A percentile compares a stretch with the other conserved stretches of the same genome.
phyloP scores from a whole-genome alignment of 2,113 vertebrate genomes.

The Lontra canadensis region DNA sequence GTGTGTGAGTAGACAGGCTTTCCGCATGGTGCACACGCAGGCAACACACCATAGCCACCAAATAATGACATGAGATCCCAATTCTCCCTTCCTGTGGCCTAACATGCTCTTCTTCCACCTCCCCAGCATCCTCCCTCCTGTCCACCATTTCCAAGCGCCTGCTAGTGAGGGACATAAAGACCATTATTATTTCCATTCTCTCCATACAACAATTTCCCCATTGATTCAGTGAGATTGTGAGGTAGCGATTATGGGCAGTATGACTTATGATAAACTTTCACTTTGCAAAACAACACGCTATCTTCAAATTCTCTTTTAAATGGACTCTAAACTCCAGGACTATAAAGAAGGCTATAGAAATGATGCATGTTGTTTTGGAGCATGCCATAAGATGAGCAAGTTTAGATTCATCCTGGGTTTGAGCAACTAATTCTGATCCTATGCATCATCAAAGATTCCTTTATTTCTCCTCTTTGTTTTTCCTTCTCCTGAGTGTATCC shows the following conservation, averaged over 20 bases:
- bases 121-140: neutral
- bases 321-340: neutral
- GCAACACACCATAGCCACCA: neutral
- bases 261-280: conserved; percentile 17
- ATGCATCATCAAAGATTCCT: conserved; percentile 68
- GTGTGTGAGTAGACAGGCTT: neutral
- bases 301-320: conserved; percentile 3
- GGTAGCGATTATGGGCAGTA: neutral
- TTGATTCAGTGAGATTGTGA: conserved; percentile 19
- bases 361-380: neutral
- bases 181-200: neutral
- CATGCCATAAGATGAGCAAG: conserved; percentile 38
- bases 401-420: conserved; percentile 62
- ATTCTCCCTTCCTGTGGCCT: neutral
- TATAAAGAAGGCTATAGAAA: neutral
- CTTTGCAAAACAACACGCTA: neutral
- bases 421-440: conserved; percentile 55
- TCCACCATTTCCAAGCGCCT: neutral
- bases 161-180: conserved; percentile 23
- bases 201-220: conserved; percentile 63
- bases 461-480: conserved; percentile 62
- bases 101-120: neutral
- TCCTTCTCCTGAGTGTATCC: conserved; percentile 7
- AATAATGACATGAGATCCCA: neutral
- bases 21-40: neutral